Base-by-base conservation (phyloP, 2,888 invertebrate genomes). In the Julus scanicus region DNA sequence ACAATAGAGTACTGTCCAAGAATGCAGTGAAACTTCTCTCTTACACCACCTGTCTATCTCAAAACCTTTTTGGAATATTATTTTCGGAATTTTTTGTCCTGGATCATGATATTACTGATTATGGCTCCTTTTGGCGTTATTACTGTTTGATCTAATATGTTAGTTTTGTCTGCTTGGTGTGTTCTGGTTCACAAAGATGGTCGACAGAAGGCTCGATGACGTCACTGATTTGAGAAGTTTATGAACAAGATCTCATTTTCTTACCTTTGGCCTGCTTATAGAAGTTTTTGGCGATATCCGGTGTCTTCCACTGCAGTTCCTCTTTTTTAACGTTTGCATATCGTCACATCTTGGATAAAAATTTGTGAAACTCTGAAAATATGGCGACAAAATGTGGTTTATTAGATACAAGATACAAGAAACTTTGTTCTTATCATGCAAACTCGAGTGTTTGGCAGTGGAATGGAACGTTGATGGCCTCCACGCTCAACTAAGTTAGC, bases 331-430 rank as follows among this genome's bases (percentile, higher is more conserved):
- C n/a, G 40, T 84, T n/a, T 84, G n/a, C 44, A 84, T 84, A 9
- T 84, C 84, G 84, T 84, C 84, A 40, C 84, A 84, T 44, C 84
- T 40, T 40, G 40, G 48, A 84, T 84, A 84, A 84, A 84, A 84
- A 84, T 84, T 84, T 39, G 40, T 40, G 40, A 44, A 84, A 84
- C 48, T 40, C 84, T 84, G 84, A 40, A 84, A 40, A 40, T 40
- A 84, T 37, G 2, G 39, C 2, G 37, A 84, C 0, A 40, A 29
- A 15, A 84, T 17, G 6, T 84, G n/a, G 44, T 84, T n/a, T 8
- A 40, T n/a, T n/a, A n/a, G n/a, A n/a, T n/a, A n/a, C n/a, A n/a
- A n/a, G n/a, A n/a, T 20, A 3, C 0, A 20, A 71, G 29, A 71
- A 20, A 71, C 29, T 20, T 11, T 57, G n/a, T 17, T 57, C 71